Percentiles rank a stretch among this genome's conserved stretches.
Evolutionary conservation across 2,888 invertebrate species (phyloP).

Genomic region (Cosmia trapezina): DNA sequence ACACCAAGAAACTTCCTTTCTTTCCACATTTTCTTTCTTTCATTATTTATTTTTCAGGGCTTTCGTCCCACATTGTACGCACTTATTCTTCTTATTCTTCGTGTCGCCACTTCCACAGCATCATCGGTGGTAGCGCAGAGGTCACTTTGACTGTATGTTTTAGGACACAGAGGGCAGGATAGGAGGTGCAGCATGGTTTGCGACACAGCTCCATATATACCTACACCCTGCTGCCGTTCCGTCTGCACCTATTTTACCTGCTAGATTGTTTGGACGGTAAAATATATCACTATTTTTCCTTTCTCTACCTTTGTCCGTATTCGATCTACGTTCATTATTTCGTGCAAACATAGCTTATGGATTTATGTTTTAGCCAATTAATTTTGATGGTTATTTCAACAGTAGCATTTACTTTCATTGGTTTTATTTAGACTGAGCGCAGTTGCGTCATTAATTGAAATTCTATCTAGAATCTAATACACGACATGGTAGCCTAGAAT

Average conservation of each 20-base stretch:
- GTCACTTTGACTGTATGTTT: too few relatives aligned
- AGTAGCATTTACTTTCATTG: constrained; percentile 26
- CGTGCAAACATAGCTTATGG: not conserved
- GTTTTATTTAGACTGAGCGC: constrained; percentile 23
- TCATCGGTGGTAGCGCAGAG: too few relatives aligned
- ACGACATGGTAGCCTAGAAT: constrained; percentile 56
- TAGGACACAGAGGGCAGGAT: too few relatives aligned
- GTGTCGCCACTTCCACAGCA: too few relatives aligned
- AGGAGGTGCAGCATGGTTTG: too few relatives aligned
- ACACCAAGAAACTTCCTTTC: not conserved
- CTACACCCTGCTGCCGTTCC: too few relatives aligned
- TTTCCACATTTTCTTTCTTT: not conserved
- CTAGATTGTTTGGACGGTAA: too few relatives aligned
- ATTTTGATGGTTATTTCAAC: constrained; percentile 23
- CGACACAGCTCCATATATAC: too few relatives aligned
- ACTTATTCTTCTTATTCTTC: too few relatives aligned
- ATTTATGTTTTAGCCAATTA: constrained; percentile 2
- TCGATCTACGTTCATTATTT: not conserved
- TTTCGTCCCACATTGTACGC: not conserved
- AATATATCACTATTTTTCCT: too few relatives aligned
- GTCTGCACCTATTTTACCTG: not conserved
- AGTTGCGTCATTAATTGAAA: constrained; percentile 43
- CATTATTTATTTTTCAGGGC: not conserved
- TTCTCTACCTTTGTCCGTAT: not conserved
- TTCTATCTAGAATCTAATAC: constrained; percentile 35